Evolutionary conservation across 1,140 invertebrate genomes (phyloP).

Genomic region (Cylas formicarius): DNA sequence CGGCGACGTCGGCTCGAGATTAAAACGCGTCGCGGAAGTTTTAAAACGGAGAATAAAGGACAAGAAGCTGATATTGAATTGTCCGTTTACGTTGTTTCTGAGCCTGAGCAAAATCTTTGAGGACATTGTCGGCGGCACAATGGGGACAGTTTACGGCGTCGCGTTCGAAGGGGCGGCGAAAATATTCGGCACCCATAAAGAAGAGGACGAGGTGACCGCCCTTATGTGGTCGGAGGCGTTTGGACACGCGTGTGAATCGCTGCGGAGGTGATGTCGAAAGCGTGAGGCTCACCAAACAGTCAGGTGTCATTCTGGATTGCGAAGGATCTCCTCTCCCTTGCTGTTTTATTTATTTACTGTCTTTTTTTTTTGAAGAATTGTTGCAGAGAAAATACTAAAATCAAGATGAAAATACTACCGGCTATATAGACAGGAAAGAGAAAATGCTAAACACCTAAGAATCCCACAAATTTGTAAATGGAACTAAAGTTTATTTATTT

Average conservation of each 20-base stretch:
- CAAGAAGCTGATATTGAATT: constrained; percentile 25
- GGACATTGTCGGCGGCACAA: constrained; percentile 27
- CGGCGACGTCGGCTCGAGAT: constrained; percentile 58
- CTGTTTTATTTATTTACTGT: no score
- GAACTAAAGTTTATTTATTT: no score
- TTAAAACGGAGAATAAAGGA: constrained; percentile 31
- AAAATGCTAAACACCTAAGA: no score
- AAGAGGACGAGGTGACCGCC: constrained; percentile 21
- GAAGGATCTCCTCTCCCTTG: no score
- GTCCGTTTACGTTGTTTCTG: constrained; percentile 33
- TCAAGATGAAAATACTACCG: no score
- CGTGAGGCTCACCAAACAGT: no score
- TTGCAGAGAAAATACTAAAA: no score
- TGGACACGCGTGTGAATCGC: constrained; percentile 17
- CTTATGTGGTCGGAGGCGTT: constrained; percentile 30
- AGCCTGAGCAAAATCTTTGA: constrained; percentile 34
- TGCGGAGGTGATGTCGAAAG: constrained; percentile 19
- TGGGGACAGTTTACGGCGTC: constrained; percentile 35
- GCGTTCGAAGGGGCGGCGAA: constrained; percentile 37
- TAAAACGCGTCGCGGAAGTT: constrained; percentile 48
- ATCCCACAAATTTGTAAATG: no score
- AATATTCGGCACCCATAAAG: constrained; percentile 23
- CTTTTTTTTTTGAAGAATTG: no score
- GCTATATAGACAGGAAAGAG: no score
- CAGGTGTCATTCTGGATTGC: no score